These are phyloP conservation scores for Momotus momota DNA, from an alignment of 2,797 vertebrate species.

Conservation along the genomic window DNA sequence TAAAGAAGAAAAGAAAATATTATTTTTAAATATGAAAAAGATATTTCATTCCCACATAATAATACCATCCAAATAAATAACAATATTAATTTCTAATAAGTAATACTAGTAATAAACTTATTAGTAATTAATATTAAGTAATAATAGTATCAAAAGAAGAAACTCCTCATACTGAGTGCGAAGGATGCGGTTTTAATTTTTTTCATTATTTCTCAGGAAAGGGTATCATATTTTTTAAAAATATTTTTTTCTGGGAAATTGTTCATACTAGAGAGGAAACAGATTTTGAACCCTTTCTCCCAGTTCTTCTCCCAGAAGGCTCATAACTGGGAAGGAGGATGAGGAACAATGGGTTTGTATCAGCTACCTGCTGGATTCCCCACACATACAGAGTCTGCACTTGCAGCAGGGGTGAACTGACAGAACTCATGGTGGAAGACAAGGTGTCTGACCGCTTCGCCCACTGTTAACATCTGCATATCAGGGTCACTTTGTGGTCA, in stretches of 20 bases:
- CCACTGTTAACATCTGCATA: background rate
- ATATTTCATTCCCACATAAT: background rate
- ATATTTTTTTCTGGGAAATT: background rate
- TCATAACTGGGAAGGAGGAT: background rate
- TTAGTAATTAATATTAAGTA: background rate
- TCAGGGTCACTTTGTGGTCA: background rate
- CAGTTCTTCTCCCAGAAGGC: background rate
- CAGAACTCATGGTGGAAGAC: background rate
- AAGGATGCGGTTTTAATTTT: background rate
- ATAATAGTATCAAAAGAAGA: background rate
- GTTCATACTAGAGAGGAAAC: background rate
- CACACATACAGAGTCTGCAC: accelerated
- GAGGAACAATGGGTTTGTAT: background rate
- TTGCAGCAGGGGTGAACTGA: background rate
- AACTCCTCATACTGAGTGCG: background rate
- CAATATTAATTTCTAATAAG: background rate
- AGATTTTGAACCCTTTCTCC: background rate
- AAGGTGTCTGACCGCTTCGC: background rate
- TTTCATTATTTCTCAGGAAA: background rate
- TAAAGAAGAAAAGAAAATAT: background rate
- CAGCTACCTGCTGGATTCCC: background rate
- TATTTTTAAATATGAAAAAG: background rate
- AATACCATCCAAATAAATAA: background rate
- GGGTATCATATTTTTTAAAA: background rate
- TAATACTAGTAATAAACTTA: background rate